phyloP scores from a whole-genome alignment of 37 sponge, comb jelly and placozoan species.

The Theonella swinhoei region DNA sequence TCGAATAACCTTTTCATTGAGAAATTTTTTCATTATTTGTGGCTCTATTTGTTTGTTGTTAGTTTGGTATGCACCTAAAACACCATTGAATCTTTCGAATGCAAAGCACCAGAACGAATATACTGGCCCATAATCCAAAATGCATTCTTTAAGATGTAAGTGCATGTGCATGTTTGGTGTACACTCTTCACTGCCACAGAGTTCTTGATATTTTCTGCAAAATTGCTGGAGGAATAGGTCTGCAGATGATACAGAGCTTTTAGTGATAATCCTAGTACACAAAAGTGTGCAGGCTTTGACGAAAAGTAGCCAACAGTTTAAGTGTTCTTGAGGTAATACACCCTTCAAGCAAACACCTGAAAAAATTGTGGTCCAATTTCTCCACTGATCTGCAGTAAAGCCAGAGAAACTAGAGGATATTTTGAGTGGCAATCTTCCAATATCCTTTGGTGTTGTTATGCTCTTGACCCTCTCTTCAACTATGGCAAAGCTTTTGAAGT shows the following conservation, averaged over 20 bases:
- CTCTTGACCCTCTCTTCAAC: conserved; percentile 4
- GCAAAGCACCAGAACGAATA: conserved; percentile 67
- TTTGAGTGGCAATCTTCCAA: conserved; percentile 50
- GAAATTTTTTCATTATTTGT: conserved; percentile 61
- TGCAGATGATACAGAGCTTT: conserved; percentile 24
- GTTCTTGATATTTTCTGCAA: conserved; percentile 22
- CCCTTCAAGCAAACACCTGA: conserved; percentile 43
- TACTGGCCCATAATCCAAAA: conserved; percentile 62
- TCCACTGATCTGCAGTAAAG: conserved; percentile 73
- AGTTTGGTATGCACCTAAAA: conserved; percentile 40
- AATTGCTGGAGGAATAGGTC: conserved; percentile 22
- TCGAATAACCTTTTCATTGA: too few species aligned
- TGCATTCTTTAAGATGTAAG: conserved; percentile 42
- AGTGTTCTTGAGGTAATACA: conserved; percentile 37
- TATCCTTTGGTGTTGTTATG: conserved; percentile 28
- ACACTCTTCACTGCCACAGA: conserved; percentile 45
- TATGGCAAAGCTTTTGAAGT: not conserved
- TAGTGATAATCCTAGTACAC: conserved; percentile 7
- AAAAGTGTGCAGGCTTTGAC: conserved; percentile 55
- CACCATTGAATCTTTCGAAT: conserved; percentile 68
- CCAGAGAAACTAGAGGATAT: conserved; percentile 47
- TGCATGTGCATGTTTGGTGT: conserved; percentile 71
- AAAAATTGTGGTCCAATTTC: conserved; percentile 54
- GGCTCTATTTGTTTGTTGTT: conserved; percentile 45
- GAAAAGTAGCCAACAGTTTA: conserved; percentile 62